These are phyloP conservation scores for Apodemia zela DNA, from an alignment of 2,888 invertebrate species.

Conservation along the genomic window DNA sequence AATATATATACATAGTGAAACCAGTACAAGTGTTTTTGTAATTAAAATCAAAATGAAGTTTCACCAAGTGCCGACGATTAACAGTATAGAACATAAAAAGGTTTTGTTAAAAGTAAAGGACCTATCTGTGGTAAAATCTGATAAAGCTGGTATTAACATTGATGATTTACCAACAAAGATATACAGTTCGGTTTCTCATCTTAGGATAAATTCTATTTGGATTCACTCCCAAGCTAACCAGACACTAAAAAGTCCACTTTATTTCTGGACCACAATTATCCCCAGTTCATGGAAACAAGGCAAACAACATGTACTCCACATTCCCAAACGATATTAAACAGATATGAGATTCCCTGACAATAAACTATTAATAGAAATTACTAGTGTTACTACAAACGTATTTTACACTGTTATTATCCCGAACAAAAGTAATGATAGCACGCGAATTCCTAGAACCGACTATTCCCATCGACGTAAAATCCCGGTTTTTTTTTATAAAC, in stretches of 20 bases:
- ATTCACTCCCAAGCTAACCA: background rate
- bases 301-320: background rate
- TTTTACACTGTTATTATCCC: slow-evolving; percentile 33
- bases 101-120: too few relatives aligned
- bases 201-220: background rate
- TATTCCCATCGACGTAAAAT: slow-evolving; percentile 68
- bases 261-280: background rate
- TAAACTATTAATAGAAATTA: slow-evolving; percentile 3
- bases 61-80: too few relatives aligned
- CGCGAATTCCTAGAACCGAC: slow-evolving; percentile 73
- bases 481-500: slow-evolving; percentile 56
- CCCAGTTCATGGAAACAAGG: background rate
- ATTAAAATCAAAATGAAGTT: too few relatives aligned
- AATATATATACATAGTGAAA: too few relatives aligned
- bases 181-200: too few relatives aligned
- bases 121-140: too few relatives aligned
- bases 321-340: background rate
- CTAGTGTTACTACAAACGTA: slow-evolving; percentile 9
- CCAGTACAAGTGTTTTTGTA: too few relatives aligned
- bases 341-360: slow-evolving; percentile 3
- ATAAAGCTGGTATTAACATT: too few relatives aligned
- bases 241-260: background rate
- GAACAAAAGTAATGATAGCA: slow-evolving; percentile 59
- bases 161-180: too few relatives aligned
- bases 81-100: too few relatives aligned